Base-by-base conservation (phyloP, 2,888 invertebrate species). In the Pammene aurita region DNA sequence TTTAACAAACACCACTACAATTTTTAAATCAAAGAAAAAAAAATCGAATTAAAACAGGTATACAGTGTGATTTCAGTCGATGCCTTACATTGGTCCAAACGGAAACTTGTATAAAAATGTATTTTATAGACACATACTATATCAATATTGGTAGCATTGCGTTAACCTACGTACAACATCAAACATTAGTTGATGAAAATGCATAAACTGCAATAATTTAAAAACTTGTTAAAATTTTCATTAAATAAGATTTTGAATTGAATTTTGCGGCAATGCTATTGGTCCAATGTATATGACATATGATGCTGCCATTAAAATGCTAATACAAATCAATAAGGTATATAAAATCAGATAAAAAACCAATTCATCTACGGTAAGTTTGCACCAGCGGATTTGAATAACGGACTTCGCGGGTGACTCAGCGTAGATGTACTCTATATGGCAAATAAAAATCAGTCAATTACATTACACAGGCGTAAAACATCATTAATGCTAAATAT, bases 361-460 rank as follows among this genome's bases (percentile, higher is more conserved):
- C 0, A 38, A 38, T 38, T 38, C 38, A 38, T 38, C 9, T 9
- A 38, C 2, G 9, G 9, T 9, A 38, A 38, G 26, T 26, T 26
- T 26, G 26, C 26, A 38, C 7, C 38, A 38, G 1, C 38, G 6
- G n/a, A n/a, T n/a, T n/a, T n/a, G n/a, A 38, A 38, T 5, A 9
- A 38, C 7, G 9, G 6, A 38, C 38, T 38, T 38, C 5, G 26
- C 26, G 26, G 26, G 4, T 26, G 38, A 38, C 38, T 38, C 7
- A 7, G n/a, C 1, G 38, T 38, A 38, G 7, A 16, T 11, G 7
- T 50, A 0, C 9, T 18, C n/a, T 10, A 50, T 16, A 48, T 14
- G n/a, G 38, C 50, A 50, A 62, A 62, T 62, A 18, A 48, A 52
- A n/a, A n/a, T 61, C 61, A 61, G 48, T 61, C 16, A 7, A 61